phyloP scores from a whole-genome alignment of 2,797 vertebrate species.

The Nannoperca australis region DNA sequence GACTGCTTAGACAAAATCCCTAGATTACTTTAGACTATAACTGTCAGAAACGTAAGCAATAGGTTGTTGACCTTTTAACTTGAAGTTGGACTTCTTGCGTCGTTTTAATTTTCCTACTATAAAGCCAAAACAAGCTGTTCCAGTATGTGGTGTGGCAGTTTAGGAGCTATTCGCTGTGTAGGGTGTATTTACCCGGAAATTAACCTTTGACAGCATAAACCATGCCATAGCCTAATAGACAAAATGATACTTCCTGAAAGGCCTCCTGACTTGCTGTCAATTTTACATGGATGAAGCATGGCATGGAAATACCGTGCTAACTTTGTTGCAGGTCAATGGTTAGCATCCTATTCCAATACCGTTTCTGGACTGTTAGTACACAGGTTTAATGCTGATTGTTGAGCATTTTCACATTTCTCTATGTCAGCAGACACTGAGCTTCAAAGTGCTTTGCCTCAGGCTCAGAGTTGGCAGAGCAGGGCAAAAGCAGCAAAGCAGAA shows the following conservation, averaged over 20 bases:
- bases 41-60: not conserved
- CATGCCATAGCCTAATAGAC: not conserved
- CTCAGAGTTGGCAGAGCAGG: not conserved
- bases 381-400: too few relatives aligned
- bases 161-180: not conserved
- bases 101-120: not conserved
- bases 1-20: not conserved
- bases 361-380: not conserved
- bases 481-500: not conserved
- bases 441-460: not conserved
- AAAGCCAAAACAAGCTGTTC: too few relatives aligned
- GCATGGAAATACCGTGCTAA: constrained; percentile 42
- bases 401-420: not conserved
- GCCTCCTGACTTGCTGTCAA: constrained; percentile 24
- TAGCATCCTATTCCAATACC: constrained; percentile 19
- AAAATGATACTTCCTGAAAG: not conserved
- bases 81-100: not conserved
- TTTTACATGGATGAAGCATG: constrained; percentile 21
- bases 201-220: not conserved
- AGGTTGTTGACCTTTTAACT: not conserved
- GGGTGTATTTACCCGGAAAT: constrained; percentile 11
- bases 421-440: not conserved
- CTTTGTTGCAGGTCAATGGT: not conserved
- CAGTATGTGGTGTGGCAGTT: not conserved
- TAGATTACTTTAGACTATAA: not conserved